These are phyloP conservation scores for Heterotilapia buettikoferi DNA, from an alignment of 2,113 vertebrate species.

Conservation along the genomic window DNA sequence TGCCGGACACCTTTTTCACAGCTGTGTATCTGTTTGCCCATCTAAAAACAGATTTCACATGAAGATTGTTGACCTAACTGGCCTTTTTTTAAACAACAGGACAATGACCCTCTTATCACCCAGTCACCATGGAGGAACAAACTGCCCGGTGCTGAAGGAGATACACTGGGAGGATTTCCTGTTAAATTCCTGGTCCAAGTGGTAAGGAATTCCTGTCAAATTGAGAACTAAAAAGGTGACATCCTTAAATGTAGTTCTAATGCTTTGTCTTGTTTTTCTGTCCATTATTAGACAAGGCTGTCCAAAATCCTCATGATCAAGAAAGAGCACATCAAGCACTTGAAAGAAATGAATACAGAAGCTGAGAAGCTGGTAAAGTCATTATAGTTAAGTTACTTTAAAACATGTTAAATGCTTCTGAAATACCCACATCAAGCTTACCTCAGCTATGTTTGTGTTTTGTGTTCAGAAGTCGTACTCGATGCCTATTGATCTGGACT, in stretches of 20 bases:
- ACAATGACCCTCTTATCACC: conserved; percentile 88
- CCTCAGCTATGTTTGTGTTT: neutral
- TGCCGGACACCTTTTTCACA: neutral
- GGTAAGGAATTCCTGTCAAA: conserved; percentile 73
- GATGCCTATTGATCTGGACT: conserved; percentile 86
- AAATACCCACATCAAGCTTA: neutral
- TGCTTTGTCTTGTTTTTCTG: conserved; percentile 1
- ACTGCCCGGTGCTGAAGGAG: conserved; percentile 84
- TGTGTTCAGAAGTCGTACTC: conserved; percentile 90
- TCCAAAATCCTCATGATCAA: conserved; percentile 99
- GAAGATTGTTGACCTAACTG: neutral
- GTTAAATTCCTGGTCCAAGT: conserved; percentile 98
- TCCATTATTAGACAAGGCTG: conserved; percentile 81
- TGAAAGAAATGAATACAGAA: conserved; percentile 98
- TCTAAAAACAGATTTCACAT: neutral
- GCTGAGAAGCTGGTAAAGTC: conserved; percentile 90
- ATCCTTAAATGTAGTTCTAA: neutral
- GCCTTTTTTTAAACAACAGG: conserved; percentile 63
- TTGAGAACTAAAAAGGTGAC: neutral
- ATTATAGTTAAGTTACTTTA: neutral
- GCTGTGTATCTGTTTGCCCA: neutral
- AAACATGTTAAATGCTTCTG: neutral
- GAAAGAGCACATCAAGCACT: conserved; percentile 95
- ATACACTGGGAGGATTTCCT: conserved; percentile 95
- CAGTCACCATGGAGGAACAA: conserved; percentile 92